Percentiles rank a stretch among this genome's conserved stretches.
Evolutionary conservation across 2,113 vertebrate species (phyloP).

Genomic region (Seriola rivoliana): DNA sequence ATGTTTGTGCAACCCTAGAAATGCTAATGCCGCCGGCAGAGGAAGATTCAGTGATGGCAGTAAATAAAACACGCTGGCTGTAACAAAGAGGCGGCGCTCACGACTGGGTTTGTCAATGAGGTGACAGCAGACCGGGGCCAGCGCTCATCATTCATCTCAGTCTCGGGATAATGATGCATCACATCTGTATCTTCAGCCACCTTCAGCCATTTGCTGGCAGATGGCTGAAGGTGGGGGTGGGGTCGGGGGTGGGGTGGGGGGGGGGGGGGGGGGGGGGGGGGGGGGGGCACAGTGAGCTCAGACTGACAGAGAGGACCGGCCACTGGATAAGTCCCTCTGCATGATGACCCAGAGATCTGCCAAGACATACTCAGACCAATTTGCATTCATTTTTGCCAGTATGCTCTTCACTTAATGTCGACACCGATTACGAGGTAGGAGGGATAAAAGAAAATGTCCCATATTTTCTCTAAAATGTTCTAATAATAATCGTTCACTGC

Average conservation of each 20-base stretch:
- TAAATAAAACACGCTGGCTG: conserved; percentile 38
- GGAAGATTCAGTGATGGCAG: conserved; percentile 24
- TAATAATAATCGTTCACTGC: neutral
- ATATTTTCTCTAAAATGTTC: neutral
- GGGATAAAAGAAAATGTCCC: neutral
- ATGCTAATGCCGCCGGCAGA: conserved; percentile 26
- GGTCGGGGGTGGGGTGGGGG: too few species aligned
- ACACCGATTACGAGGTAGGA: neutral
- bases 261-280: too few species aligned
- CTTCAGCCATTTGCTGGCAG: conserved; percentile 35
- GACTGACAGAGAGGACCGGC: conserved; percentile 8
- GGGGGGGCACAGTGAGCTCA: conserved; percentile 37
- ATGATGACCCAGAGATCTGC: conserved; percentile 25
- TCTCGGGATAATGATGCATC: conserved; percentile 57
- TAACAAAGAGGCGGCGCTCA: conserved; percentile 11
- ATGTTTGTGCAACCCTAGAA: conserved; percentile 56
- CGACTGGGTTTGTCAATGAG: conserved; percentile 43
- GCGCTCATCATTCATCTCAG: conserved; percentile 48
- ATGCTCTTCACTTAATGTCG: neutral
- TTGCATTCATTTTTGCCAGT: conserved; percentile 10
- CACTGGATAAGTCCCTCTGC: neutral
- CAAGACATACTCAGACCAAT: conserved; percentile 20
- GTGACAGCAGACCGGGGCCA: conserved; percentile 33
- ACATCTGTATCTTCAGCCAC: conserved; percentile 61
- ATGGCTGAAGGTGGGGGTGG: conserved; percentile 6